Evolutionary conservation across 2,888 invertebrate genomes (phyloP).

Genomic region (Serripes groenlandicus): DNA sequence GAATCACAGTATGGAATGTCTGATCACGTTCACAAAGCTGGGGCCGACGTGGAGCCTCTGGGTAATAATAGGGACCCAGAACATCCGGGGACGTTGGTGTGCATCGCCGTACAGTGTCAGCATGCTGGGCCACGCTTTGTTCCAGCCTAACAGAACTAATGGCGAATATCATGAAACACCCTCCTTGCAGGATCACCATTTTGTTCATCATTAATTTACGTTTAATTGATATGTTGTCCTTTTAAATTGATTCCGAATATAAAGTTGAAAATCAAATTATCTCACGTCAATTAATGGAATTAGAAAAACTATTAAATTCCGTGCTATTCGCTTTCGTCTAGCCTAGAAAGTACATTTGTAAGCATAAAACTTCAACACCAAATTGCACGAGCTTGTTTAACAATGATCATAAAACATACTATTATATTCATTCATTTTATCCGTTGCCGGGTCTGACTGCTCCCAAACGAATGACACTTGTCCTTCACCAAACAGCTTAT

Average conservation of each 20-base stretch:
- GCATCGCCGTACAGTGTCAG: constrained; percentile 15
- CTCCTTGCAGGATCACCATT: not conserved
- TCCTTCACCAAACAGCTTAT: not conserved
- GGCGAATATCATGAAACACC: not conserved
- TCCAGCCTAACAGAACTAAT: not conserved
- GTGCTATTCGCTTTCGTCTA: no score
- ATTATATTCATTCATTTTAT: no score
- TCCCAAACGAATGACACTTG: not conserved
- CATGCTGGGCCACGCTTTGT: not conserved
- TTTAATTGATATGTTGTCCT: not conserved
- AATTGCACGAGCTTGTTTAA: no score
- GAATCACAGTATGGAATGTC: constrained; percentile 22
- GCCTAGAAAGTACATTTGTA: no score
- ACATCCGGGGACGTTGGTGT: constrained; percentile 64
- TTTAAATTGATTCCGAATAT: no score
- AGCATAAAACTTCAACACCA: no score
- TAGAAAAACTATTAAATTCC: no score
- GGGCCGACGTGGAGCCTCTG: constrained; percentile 51
- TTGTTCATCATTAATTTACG: no score
- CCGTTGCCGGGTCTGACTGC: no score
- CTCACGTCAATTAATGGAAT: no score
- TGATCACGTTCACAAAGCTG: constrained; percentile 56
- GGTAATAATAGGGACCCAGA: constrained; percentile 66
- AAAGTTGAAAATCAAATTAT: no score
- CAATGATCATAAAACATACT: no score